Conservation (phyloP, 1,140 invertebrate species). For the Megalonaias nervosa region DNA sequence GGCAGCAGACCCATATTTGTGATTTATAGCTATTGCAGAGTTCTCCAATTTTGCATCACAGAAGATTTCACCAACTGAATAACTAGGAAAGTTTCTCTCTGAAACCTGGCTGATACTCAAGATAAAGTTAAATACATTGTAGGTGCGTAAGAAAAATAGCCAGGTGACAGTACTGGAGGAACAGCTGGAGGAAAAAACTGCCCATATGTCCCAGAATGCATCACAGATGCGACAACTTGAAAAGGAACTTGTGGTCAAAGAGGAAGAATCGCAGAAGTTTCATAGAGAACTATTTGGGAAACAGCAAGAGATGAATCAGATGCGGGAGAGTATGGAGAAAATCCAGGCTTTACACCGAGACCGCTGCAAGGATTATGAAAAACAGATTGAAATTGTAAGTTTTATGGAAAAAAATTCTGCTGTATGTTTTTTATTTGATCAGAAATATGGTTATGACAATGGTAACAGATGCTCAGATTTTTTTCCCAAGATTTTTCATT, state of each 20-base stretch:
- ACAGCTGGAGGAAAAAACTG: slow-evolving; percentile 55
- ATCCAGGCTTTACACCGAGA: slow-evolving; percentile 49
- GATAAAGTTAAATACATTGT: not conserved
- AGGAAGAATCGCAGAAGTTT: slow-evolving; percentile 40
- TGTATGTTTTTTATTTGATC: too few species aligned
- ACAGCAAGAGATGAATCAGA: slow-evolving; percentile 37
- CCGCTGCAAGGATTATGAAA: slow-evolving; percentile 57
- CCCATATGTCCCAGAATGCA: slow-evolving; percentile 42
- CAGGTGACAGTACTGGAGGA: slow-evolving; percentile 51
- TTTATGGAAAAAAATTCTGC: too few species aligned
- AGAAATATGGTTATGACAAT: too few species aligned
- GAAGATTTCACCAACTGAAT: too few species aligned
- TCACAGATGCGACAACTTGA: slow-evolving; percentile 45
- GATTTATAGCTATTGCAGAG: too few species aligned
- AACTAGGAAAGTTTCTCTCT: too few species aligned
- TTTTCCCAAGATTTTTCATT: too few species aligned
- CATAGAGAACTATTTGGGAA: slow-evolving; percentile 42
- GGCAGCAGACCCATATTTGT: too few species aligned
- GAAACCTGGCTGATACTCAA: too few species aligned
- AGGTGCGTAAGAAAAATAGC: slow-evolving; percentile 55
- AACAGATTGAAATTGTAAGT: slow-evolving; percentile 62
- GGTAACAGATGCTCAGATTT: too few species aligned
- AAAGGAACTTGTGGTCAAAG: slow-evolving; percentile 38
- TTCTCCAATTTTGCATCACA: too few species aligned
- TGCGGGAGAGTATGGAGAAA: slow-evolving; percentile 32